phyloP scores from a whole-genome alignment of 2,888 invertebrate species.

The Dicyrtoma fusca region DNA sequence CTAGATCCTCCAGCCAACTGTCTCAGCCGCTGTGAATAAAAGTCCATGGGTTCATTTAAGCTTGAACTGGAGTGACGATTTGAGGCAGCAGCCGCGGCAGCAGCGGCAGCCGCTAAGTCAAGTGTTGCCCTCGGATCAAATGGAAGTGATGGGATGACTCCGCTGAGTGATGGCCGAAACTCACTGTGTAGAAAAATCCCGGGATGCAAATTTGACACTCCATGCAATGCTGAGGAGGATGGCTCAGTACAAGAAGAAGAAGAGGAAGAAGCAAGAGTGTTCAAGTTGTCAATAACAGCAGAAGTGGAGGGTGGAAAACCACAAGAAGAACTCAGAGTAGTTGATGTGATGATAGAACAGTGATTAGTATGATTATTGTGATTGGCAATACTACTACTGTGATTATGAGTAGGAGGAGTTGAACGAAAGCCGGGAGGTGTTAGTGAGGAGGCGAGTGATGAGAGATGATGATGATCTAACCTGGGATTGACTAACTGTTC shows the following conservation, averaged over 20 bases:
- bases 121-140: slow-evolving; percentile 57
- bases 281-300: slow-evolving; percentile 26
- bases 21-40: slow-evolving; percentile 99
- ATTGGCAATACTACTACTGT: slow-evolving; percentile 17
- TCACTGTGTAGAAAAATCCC: slow-evolving; percentile 56
- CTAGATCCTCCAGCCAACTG: slow-evolving; percentile 80
- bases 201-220: slow-evolving; percentile 45
- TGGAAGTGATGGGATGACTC: slow-evolving; percentile 56
- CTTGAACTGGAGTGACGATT: slow-evolving; percentile 74
- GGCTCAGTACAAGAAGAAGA: slow-evolving; percentile 53
- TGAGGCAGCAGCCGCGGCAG: slow-evolving; percentile 74
- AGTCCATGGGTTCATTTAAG: slow-evolving; percentile 85
- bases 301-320: slow-evolving; percentile 33
- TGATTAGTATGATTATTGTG: slow-evolving; percentile 18
- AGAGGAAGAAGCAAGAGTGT: slow-evolving; percentile 46
- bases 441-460: slow-evolving; percentile 34
- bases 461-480: slow-evolving; percentile 42
- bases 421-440: slow-evolving; percentile 23
- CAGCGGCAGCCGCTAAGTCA: slow-evolving; percentile 60
- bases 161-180: slow-evolving; percentile 54
- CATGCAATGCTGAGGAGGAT: slow-evolving; percentile 62
- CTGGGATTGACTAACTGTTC: slow-evolving; percentile 55
- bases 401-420: slow-evolving; percentile 22
- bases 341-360: slow-evolving; percentile 41
- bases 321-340: slow-evolving; percentile 46